Evolutionary conservation across 1,140 invertebrate genomes (phyloP).

Genomic region (Aphis craccivora): DNA sequence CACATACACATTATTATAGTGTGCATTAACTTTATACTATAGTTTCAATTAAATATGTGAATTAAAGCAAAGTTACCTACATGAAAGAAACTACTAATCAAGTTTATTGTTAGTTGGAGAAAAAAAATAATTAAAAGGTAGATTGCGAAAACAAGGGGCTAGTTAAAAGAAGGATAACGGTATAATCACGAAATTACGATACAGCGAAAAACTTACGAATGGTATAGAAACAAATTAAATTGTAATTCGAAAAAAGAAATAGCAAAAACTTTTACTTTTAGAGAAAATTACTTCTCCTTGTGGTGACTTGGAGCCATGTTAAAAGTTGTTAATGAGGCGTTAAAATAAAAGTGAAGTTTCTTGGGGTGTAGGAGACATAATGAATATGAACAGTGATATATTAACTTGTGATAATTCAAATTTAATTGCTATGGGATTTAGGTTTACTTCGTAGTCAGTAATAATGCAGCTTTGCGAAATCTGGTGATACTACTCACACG

Average conservation of each 20-base stretch:
- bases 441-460: background rate
- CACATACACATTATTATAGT: background rate
- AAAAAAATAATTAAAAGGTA: background rate
- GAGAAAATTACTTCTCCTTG: conserved; percentile 44
- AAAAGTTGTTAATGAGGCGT: conserved; percentile 54
- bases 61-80: background rate
- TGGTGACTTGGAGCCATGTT: conserved; percentile 18
- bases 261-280: conserved; percentile 44
- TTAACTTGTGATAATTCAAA: conserved; percentile 55
- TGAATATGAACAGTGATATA: conserved; percentile 56
- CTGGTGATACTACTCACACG: background rate
- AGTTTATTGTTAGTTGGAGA: background rate
- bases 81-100: background rate
- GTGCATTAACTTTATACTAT: background rate
- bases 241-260: conserved; percentile 5
- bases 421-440: conserved; percentile 51
- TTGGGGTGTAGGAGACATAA: conserved; percentile 31
- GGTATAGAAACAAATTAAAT: conserved; percentile 20
- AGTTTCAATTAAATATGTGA: background rate
- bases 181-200: background rate
- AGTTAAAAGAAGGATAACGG: background rate
- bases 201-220: background rate
- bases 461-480: conserved; percentile 32
- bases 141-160: background rate
- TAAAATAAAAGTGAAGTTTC: conserved; percentile 55